These are phyloP conservation scores for Charanyca ferruginea DNA, from an alignment of 2,888 invertebrate genomes.

Conservation along the genomic window DNA sequence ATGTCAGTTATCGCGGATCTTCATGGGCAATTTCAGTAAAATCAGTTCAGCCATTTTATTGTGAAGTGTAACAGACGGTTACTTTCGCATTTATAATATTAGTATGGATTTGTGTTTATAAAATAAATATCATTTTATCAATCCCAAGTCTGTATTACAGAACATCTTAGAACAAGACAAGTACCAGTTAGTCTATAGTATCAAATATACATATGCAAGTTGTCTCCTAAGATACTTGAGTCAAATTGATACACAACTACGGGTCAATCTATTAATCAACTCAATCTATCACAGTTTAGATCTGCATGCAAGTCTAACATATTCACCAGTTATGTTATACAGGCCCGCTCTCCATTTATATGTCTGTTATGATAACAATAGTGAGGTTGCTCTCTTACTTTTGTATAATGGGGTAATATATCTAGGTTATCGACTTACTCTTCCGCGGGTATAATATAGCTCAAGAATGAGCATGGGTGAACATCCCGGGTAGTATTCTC, in stretches of 20 bases:
- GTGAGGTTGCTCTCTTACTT: neutral
- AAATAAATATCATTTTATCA: neutral
- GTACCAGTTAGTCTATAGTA: slow-evolving; percentile 2
- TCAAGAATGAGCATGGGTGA: too few relatives aligned
- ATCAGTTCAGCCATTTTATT: too few relatives aligned
- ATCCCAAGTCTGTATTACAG: slow-evolving; percentile 1
- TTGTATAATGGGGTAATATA: neutral
- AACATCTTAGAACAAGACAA: slow-evolving; percentile 1
- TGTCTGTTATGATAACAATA: neutral
- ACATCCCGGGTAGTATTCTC: too few relatives aligned
- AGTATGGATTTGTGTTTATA: too few relatives aligned
- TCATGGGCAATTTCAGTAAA: too few relatives aligned
- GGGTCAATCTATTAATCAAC: slow-evolving; percentile 15
- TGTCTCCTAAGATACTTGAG: slow-evolving; percentile 15
- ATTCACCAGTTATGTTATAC: neutral
- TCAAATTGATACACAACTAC: slow-evolving; percentile 14
- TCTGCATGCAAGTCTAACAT: neutral
- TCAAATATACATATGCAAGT: slow-evolving; percentile 1
- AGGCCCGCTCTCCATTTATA: too few relatives aligned
- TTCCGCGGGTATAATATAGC: too few relatives aligned
- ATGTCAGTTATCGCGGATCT: too few relatives aligned
- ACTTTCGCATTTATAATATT: too few relatives aligned
- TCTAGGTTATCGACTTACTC: too few relatives aligned
- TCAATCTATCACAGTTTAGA: slow-evolving; percentile 6
- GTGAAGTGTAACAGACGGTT: too few relatives aligned